Evolutionary conservation across 2,113 vertebrate species (phyloP).

Genomic region (Candoia aspera): DNA sequence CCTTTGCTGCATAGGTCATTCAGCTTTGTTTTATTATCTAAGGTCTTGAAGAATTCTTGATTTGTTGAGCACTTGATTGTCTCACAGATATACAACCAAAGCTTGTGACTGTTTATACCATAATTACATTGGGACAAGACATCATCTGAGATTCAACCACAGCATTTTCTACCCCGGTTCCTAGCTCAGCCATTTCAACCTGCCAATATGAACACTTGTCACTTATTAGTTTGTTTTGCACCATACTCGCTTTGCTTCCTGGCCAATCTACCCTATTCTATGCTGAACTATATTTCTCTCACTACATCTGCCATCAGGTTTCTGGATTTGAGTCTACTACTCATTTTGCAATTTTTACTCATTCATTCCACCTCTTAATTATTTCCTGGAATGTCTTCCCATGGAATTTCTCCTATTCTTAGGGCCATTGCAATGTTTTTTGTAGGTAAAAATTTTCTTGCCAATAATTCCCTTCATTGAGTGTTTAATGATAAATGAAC

Average conservation of each 20-base stretch:
- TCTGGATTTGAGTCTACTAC: background rate
- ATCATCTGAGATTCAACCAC: background rate
- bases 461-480: background rate
- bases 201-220: background rate
- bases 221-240: background rate
- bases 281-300: too few relatives aligned
- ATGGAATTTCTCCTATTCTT: background rate
- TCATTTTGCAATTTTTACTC: background rate
- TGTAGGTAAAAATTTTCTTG: background rate
- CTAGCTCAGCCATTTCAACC: background rate
- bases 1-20: background rate
- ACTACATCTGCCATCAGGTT: background rate
- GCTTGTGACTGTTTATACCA: background rate
- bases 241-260: background rate
- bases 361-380: background rate
- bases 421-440: background rate
- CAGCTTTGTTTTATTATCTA: background rate
- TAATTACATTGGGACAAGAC: background rate
- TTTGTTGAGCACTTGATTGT: background rate
- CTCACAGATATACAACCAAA: background rate
- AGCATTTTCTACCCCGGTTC: background rate
- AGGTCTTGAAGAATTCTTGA: background rate
- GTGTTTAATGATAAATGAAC: conserved; percentile 19
- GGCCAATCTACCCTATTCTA: background rate
- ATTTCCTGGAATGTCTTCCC: background rate